Percentiles rank a stretch among this genome's conserved stretches.
These are phyloP conservation scores for Montipora sp. DNA, from an alignment of 64 coral and sea anemone genomes.

Conservation along the genomic window DNA sequence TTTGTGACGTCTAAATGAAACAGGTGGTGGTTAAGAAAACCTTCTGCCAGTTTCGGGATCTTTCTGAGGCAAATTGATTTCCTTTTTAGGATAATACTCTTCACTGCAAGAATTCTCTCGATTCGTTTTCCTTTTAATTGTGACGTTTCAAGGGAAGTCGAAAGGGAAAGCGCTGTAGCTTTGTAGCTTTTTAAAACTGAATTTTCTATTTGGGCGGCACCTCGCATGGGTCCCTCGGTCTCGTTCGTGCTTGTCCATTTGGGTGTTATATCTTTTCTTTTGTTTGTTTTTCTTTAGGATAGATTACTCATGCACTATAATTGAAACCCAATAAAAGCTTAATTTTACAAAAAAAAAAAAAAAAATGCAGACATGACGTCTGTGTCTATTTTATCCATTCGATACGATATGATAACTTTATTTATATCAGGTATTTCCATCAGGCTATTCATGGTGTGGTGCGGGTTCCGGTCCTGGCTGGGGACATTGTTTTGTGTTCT, in stretches of 20 bases:
- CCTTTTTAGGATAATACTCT: no score
- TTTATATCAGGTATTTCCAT: neutral
- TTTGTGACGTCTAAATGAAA: constrained; percentile 25
- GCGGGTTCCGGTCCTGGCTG: no score
- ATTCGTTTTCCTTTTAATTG: neutral
- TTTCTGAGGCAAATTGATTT: neutral
- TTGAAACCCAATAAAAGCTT: no score
- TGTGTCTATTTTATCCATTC: constrained; percentile 13
- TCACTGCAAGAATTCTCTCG: no score
- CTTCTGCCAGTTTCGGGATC: neutral
- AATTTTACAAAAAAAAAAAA: no score
- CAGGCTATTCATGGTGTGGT: neutral
- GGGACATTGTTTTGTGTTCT: no score
- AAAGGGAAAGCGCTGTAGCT: constrained; percentile 22
- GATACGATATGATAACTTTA: constrained; percentile 19
- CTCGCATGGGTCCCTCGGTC: no score
- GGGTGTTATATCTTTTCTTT: no score
- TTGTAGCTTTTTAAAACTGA: neutral
- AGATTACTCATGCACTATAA: no score
- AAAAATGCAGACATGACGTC: neutral
- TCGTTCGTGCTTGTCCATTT: no score
- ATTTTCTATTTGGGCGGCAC: no score
- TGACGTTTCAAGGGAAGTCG: constrained; percentile 7
- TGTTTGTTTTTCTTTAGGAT: no score
- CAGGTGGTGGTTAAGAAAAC: neutral